Evolutionary conservation across 1,140 invertebrate genomes (phyloP).

Genomic region (Hestina assimilis): DNA sequence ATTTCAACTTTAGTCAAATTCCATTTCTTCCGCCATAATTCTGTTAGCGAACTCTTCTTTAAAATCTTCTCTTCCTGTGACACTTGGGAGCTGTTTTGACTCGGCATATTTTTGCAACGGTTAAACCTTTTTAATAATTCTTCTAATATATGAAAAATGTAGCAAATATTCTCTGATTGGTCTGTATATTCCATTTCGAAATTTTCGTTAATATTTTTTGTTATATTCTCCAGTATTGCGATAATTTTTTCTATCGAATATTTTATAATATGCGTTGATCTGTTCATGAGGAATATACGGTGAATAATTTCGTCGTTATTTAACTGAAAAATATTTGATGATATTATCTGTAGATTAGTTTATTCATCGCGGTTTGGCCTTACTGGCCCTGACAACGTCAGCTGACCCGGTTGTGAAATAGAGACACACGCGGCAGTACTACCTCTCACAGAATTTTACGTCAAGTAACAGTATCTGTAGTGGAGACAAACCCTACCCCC

Average conservation of each 20-base stretch:
- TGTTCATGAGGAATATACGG: constrained; percentile 48
- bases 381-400: too few species aligned
- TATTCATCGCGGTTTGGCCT: too few species aligned
- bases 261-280: constrained; percentile 49
- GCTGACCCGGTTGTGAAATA: too few species aligned
- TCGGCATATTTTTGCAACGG: background rate
- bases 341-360: constrained; percentile 41
- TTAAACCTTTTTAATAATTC: constrained; percentile 31
- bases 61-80: constrained; percentile 38
- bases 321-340: constrained; percentile 2
- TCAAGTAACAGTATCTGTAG: too few species aligned
- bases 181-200: constrained; percentile 10
- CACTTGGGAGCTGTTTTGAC: constrained; percentile 32
- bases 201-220: constrained; percentile 21
- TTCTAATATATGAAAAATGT: constrained; percentile 55
- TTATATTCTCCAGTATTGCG: constrained; percentile 34
- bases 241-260: constrained; percentile 55
- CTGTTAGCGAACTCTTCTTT: constrained; percentile 45
- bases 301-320: constrained; percentile 47
- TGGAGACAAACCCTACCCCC: too few species aligned
- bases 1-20: constrained; percentile 36
- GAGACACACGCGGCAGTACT: too few species aligned
- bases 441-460: too few species aligned
- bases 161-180: constrained; percentile 46
- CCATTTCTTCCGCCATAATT: constrained; percentile 61